Evolutionary conservation across 2,888 invertebrate genomes (phyloP), one percentile per base, ranked within the genome.

Genomic region (Andrena minutula): DNA sequence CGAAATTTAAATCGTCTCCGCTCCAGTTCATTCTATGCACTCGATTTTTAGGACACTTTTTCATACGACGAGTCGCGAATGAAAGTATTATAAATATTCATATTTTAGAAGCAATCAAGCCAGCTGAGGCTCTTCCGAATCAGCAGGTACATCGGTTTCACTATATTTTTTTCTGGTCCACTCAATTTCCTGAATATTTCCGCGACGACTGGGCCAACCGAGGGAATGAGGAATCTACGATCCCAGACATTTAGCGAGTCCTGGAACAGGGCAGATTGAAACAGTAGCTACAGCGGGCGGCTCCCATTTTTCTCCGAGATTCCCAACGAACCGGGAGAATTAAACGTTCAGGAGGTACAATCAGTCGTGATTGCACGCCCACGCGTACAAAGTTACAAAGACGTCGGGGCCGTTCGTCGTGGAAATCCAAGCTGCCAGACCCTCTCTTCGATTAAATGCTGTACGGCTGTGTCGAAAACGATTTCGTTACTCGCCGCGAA

Each of bases 281-380:
- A 77, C 23, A 12, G n/a, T 23, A 35, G 35, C 51, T 28, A 41
- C 41, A 41, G 41, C 41, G 12, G 16, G 12, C 1, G 8, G 7
- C 28, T 47, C 20, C 1, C 10, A 16, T 30, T 76, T 73, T 51
- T 53, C 49, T 8, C 23, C 10, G 1, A 0, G 28, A 41, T 63
- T 2, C 30, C 6, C 30, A 12, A 32, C 35, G 71, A 32, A 41
- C 2, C 30, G 61, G 60, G 71, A 28, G 78, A 71, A 78, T 79
- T 65, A 51, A 78, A 80, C 61, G 51, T 47, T 53, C 60, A 20
- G 32, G 20, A 41, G n/a, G 12, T 61, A 79, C 16, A 61, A 66
- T 78, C 79, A 20, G 53, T 30, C 16, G 20, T 58, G 53, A 78
- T 53, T 53, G 53, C 26, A 28, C 66, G 32, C 66, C 79, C 71